phyloP scores from a whole-genome alignment of 2,113 vertebrate species.

The Brienomyrus brachyistius region DNA sequence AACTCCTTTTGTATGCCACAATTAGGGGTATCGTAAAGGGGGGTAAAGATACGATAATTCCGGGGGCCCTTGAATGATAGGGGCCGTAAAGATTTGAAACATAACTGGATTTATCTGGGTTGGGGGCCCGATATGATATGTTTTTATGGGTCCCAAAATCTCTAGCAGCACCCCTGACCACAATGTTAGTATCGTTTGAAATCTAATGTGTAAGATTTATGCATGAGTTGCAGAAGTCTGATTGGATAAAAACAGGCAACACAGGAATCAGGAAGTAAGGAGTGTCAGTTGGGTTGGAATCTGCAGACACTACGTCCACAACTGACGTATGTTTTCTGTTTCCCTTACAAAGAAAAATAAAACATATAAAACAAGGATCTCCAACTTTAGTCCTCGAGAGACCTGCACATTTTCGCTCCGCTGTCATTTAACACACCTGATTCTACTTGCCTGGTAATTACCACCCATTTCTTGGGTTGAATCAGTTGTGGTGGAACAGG shows the following conservation, averaged over 20 bases:
- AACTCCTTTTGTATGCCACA: background rate
- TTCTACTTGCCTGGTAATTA: background rate
- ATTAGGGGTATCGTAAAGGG: background rate
- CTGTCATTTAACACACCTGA: background rate
- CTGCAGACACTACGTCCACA: background rate
- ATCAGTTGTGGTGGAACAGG: background rate
- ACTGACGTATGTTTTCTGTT: conserved; percentile 37
- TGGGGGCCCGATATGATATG: no score
- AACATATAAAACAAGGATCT: conserved; percentile 16
- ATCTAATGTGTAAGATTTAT: background rate
- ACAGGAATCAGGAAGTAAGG: background rate
- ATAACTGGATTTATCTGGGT: no score
- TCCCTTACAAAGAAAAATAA: conserved; percentile 44
- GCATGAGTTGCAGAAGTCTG: background rate
- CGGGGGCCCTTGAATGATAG: no score
- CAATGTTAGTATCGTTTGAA: no score
- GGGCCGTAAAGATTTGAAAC: no score
- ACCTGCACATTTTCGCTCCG: background rate
- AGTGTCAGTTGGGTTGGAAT: background rate
- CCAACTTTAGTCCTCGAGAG: background rate
- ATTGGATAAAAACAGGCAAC: background rate
- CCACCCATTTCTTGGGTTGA: background rate
- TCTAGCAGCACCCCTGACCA: no score
- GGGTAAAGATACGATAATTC: no score
- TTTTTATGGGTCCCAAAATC: no score